Base-by-base conservation (phyloP, 1,140 invertebrate genomes). In the Lysiphlebus fabarum region DNA sequence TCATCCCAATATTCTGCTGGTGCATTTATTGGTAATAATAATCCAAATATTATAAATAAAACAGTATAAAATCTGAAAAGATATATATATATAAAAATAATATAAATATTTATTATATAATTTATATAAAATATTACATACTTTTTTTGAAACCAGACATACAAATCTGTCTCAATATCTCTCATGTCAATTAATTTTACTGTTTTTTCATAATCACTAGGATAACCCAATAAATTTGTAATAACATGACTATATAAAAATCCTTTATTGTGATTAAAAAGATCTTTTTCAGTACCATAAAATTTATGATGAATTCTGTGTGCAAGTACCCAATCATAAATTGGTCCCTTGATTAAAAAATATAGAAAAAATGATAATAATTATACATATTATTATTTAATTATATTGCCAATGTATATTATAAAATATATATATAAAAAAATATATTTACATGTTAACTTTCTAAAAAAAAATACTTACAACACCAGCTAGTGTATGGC, bases 251-350 rank as follows among this genome's bases (percentile, higher is more conserved):
- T 83, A 70, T 91, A 92, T 50, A 92, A 75, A 68, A 98, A 95
- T 7, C 94, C 93, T 64, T 89, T 86, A 5, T 86, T 87, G 61
- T 89, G 86, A 72, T 96, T 91, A 71, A 91, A 96, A 0, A 94
- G 94, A 76, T 99, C 96, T 44, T 87, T 86, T 58, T 96, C 87
- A 0, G 95, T 94, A 33, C 89, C 89, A 53, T 90, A 91, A 71
- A 87, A 89, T 56, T 90, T 89, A 66, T 98, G 96, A 69, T 98
- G 95, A 3, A 96, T 82, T 59, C 94, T 84, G 73, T 99, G 96
- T 62, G 90, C 84, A 33, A 84, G 70, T 0, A 90, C 89, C 87
- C 89, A 91, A 56, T 89, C 82, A 65, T 91, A 89, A 58, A 92
- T 85, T 7, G 86, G 76, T 49, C 89, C 88, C 88, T 90, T 62